phyloP scores from a whole-genome alignment of 2,888 invertebrate genomes.

The Xylophagus ater region DNA sequence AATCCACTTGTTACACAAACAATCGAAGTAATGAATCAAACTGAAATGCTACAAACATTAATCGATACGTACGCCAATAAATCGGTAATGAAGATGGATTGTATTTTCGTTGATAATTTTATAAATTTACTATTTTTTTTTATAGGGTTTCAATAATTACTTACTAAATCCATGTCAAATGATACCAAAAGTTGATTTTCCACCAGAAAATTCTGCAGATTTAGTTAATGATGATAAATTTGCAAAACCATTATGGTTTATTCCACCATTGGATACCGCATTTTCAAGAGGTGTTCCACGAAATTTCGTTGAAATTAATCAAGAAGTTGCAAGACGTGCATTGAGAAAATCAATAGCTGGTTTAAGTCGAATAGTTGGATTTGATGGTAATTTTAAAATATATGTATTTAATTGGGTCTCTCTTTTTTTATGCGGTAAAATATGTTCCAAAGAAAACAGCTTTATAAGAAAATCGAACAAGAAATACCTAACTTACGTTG shows the following conservation, averaged over 20 bases:
- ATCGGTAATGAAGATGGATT: constrained; percentile 24
- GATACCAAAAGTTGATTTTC: constrained; percentile 37
- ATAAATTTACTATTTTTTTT: constrained; percentile 3
- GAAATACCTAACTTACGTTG: no score
- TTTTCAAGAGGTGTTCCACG: constrained; percentile 31
- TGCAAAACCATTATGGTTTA: constrained; percentile 35
- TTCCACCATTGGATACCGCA: constrained; percentile 30
- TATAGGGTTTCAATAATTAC: constrained; percentile 32
- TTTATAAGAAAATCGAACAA: no score
- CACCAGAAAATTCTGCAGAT: constrained; percentile 33
- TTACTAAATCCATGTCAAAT: constrained; percentile 35
- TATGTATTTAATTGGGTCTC: no score
- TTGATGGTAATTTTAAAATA: constrained; percentile 22
- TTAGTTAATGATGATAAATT: constrained; percentile 32
- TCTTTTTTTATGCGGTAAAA: neutral
- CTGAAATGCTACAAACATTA: constrained; percentile 34
- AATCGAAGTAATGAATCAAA: constrained; percentile 39
- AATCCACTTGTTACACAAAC: constrained; percentile 37
- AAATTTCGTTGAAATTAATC: constrained; percentile 25
- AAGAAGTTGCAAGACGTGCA: constrained; percentile 25
- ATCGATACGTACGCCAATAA: constrained; percentile 38
- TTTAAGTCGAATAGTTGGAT: constrained; percentile 33
- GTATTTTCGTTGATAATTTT: neutral
- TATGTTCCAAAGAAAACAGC: no score
- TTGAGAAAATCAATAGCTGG: constrained; percentile 35